A percentile compares a stretch with the other conserved stretches of the same genome.
These are phyloP conservation scores for Brachirus orientalis DNA, from an alignment of 2,113 vertebrate species.

Conservation along the genomic window DNA sequence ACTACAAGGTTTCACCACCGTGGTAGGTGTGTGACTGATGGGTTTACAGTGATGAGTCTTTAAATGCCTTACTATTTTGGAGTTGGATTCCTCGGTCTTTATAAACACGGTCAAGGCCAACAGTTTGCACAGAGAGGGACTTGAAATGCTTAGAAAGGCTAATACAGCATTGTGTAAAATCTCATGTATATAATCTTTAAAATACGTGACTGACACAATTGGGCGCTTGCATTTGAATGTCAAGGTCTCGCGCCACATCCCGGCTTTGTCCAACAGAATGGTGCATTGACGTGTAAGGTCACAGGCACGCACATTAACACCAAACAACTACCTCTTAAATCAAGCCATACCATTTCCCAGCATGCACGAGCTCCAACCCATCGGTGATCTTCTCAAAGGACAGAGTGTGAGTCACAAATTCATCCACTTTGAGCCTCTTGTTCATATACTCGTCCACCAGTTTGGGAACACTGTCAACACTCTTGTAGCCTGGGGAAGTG, in stretches of 20 bases:
- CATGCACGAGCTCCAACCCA: constrained; percentile 84
- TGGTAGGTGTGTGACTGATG: no score
- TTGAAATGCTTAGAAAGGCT: no score
- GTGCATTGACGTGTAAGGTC: no score
- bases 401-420: constrained; percentile 87
- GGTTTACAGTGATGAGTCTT: no score
- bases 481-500: constrained; percentile 68
- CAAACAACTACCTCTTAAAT: constrained; percentile 10
- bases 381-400: constrained; percentile 84
- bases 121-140: no score
- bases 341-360: constrained; percentile 80
- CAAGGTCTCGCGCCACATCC: neutral
- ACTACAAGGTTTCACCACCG: no score
- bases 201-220: neutral
- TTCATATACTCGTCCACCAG: constrained; percentile 86
- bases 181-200: neutral
- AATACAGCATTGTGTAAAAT: no score
- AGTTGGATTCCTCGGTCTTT: no score
- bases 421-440: constrained; percentile 86
- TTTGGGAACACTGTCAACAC: constrained; percentile 79
- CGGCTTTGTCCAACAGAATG: no score
- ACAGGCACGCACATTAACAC: neutral
- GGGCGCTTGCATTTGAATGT: constrained; percentile 1
- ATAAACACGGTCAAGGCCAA: no score
- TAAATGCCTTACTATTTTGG: no score